These are phyloP conservation scores for Troides oblongomaculatus DNA, from an alignment of 2,888 invertebrate species.

Conservation along the genomic window DNA sequence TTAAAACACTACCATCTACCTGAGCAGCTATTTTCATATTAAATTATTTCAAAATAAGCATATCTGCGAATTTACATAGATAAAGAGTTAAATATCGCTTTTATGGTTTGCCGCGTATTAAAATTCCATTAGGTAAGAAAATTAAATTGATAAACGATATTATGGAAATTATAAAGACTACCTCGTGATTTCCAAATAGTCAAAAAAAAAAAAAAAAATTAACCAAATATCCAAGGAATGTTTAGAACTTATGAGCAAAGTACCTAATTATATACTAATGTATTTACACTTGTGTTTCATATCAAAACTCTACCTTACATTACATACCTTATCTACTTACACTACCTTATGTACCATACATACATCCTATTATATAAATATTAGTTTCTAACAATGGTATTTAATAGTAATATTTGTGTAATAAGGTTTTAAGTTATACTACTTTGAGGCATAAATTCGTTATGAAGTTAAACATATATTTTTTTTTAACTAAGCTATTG, in stretches of 20 bases:
- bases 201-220: background rate
- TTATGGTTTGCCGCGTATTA: background rate
- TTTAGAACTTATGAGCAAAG: background rate
- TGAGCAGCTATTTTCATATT: conserved; percentile 13
- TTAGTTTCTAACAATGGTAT: no score
- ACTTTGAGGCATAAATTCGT: no score
- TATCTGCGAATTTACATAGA: conserved; percentile 3
- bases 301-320: no score
- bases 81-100: background rate
- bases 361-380: no score
- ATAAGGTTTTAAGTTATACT: no score
- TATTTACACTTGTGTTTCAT: no score
- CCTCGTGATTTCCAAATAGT: background rate
- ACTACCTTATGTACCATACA: no score
- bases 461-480: no score
- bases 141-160: background rate
- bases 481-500: no score
- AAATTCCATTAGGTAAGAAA: background rate
- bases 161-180: background rate
- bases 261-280: no score
- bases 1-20: conserved; percentile 40
- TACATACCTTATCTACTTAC: no score
- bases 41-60: conserved; percentile 5
- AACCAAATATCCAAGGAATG: background rate
- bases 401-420: no score